Conservation (phyloP, 2,113 vertebrate species). For the Tapirus terrestris region DNA sequence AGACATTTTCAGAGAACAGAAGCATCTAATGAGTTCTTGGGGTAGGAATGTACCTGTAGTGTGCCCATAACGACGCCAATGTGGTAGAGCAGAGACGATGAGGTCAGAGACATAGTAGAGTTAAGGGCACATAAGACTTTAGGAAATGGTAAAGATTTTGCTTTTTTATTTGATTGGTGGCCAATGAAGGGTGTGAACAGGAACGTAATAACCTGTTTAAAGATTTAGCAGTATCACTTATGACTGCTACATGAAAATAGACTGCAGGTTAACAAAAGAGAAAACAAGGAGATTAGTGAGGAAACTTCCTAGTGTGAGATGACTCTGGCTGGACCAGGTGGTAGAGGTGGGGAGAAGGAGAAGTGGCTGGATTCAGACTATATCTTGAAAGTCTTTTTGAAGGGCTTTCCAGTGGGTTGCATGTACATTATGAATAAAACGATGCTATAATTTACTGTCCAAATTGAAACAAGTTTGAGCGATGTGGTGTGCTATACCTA, state of each 20-base stretch:
- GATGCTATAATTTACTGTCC: neutral
- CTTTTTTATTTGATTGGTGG: neutral
- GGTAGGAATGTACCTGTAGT: too few relatives aligned
- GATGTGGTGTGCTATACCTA: neutral
- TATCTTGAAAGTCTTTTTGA: neutral
- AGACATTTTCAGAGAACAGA: neutral
- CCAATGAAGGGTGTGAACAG: neutral
- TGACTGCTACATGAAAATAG: neutral
- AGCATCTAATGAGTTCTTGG: neutral
- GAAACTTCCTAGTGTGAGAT: neutral
- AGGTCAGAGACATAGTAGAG: neutral
- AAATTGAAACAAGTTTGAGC: neutral
- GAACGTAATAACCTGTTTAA: neutral
- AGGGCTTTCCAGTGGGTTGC: neutral
- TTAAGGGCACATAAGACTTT: neutral
- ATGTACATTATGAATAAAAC: neutral
- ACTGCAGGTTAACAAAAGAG: neutral
- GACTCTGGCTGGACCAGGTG: neutral
- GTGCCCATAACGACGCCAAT: too few relatives aligned
- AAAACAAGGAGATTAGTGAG: neutral
- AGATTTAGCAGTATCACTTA: neutral
- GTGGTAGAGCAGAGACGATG: neutral
- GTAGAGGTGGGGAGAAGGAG: neutral
- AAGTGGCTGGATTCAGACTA: fast-evolving
- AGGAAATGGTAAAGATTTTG: neutral